Base-by-base conservation (phyloP, 2,113 vertebrate species). In the Pteropus alecto region DNA sequence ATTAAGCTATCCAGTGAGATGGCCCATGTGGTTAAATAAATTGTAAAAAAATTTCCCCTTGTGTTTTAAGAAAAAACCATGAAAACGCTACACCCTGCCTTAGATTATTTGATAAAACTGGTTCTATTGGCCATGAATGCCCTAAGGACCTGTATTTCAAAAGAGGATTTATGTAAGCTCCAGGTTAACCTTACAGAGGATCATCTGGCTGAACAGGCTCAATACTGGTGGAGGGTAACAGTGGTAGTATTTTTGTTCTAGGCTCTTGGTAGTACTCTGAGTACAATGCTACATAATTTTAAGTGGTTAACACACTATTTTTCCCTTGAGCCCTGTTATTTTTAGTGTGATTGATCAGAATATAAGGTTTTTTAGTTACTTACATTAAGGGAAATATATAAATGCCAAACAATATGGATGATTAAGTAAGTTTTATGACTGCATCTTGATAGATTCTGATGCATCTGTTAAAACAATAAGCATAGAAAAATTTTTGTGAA, bases 291-390 rank as follows among this genome's bases (percentile, higher is more conserved):
- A 30, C 51, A 2, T 18, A 7, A 28, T 93, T 90, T 65, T 70
- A 71, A 60, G 54, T 87, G 35, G 22, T 81, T 92, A 48, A 54
- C 30, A 54, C 30, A 22, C 38, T 48, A 0, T 54, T 60, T 91
- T 79, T 61, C 61, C 11, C 33, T 91, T 81, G 56, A 73, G 19
- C 30, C 26, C 11, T 88, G n/a, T 78, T 74, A 74, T 67, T 76
- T 85, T 94, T 71, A 85, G 41, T 85, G 24, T 87, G 56, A n/a
- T 83, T 76, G 65, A 93, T 12, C 1, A 94, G 84, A 65, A 95
- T 82, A 26, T 58, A 77, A 77, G 13, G 12, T 56, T 93, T 81
- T 84, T 89, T 30, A 70, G 46, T 82, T 83, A 26, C 65, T 65
- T 73, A 26, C 63, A 35, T 83, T 93, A 84, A 28, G 77, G 33